phyloP scores from a whole-genome alignment of 2,888 invertebrate species.

The Oscheius sp. region DNA sequence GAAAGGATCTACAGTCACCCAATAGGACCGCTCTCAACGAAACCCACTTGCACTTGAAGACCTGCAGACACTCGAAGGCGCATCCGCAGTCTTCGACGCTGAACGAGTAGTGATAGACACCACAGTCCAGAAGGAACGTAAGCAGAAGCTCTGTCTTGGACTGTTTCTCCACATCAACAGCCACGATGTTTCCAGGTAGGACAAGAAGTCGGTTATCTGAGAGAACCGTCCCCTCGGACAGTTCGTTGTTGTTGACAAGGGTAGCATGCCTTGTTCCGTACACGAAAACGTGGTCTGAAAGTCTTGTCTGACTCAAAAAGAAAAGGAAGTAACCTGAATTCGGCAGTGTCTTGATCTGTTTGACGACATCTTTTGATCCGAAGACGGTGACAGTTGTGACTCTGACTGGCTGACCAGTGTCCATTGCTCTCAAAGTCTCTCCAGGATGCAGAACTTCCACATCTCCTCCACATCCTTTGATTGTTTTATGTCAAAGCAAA shows the following conservation, averaged over 20 bases:
- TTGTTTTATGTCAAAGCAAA: too few species aligned
- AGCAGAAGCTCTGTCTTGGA: conserved; percentile 54
- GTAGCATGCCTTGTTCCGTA: conserved; percentile 46
- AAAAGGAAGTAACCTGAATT: conserved; percentile 27
- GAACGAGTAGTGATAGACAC: conserved; percentile 55
- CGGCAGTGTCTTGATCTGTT: conserved; percentile 24
- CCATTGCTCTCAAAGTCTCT: conserved; percentile 53
- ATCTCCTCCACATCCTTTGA: conserved; percentile 55
- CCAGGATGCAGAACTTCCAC: conserved; percentile 51
- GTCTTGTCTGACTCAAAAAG: too few species aligned
- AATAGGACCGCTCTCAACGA: background rate
- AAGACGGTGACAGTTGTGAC: conserved; percentile 53
- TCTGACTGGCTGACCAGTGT: conserved; percentile 51
- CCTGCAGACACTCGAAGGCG: conserved; percentile 50
- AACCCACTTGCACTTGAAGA: conserved; percentile 54
- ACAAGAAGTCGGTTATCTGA: conserved; percentile 43
- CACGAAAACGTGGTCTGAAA: conserved; percentile 48
- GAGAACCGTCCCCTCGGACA: conserved; percentile 46
- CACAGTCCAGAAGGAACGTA: conserved; percentile 49
- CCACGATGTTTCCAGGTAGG: conserved; percentile 46
- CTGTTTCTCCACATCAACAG: conserved; percentile 51
- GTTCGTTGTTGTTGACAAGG: conserved; percentile 47
- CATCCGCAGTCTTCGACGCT: conserved; percentile 41
- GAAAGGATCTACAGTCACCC: background rate
- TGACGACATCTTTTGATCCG: conserved; percentile 48